Conservation (phyloP, 1,140 invertebrate species). For the Listronotus oregonensis region DNA sequence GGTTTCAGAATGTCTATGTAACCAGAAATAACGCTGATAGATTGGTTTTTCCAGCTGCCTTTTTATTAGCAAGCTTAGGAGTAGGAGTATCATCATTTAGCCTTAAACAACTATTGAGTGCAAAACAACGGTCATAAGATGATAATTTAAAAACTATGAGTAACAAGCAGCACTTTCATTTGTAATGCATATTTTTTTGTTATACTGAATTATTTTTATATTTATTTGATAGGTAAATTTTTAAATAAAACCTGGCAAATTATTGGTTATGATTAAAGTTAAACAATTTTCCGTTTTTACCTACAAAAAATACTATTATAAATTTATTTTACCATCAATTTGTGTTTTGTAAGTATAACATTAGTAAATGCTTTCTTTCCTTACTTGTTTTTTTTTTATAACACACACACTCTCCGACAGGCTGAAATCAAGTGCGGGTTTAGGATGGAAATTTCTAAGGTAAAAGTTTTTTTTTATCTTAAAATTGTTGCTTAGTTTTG, state of each 20-base stretch:
- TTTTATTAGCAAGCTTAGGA: constrained; percentile 54
- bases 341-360: constrained; percentile 5
- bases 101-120: constrained; percentile 48
- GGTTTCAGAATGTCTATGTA: constrained; percentile 48
- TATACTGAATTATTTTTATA: background rate
- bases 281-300: constrained; percentile 26
- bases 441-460: too few relatives aligned
- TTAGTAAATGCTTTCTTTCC: constrained; percentile 25
- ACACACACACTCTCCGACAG: too few relatives aligned
- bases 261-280: constrained; percentile 20
- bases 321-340: constrained; percentile 47
- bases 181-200: constrained; percentile 4
- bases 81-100: constrained; percentile 56
- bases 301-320: constrained; percentile 44
- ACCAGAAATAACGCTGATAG: constrained; percentile 43
- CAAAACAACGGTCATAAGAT: constrained; percentile 22
- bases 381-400: too few relatives aligned
- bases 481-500: too few relatives aligned
- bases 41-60: constrained; percentile 51
- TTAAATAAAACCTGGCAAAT: background rate
- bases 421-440: too few relatives aligned
- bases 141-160: background rate
- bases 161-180: background rate
- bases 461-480: too few relatives aligned
- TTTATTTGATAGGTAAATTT: background rate